phyloP scores from a whole-genome alignment of 2,797 vertebrate species.

The Iguana delicatissima region DNA sequence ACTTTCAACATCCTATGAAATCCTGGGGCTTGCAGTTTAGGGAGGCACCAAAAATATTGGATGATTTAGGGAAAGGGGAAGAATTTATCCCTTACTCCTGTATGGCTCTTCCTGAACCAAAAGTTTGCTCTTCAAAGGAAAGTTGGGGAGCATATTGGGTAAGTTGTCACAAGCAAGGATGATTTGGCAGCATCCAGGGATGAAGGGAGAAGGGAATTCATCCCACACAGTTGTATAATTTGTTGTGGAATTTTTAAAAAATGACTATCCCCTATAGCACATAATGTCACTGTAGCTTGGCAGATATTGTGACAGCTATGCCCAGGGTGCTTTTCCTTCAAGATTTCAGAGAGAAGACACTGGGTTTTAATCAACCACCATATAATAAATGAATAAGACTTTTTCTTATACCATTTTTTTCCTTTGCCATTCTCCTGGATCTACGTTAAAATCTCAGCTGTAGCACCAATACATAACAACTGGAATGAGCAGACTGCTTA shows the following conservation, averaged over 20 bases:
- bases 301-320: slow-evolving; percentile 33
- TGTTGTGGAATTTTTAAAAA: slow-evolving; percentile 34
- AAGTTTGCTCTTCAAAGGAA: slow-evolving; percentile 22
- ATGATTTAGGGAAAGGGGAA: neutral
- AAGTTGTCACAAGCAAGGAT: slow-evolving; percentile 24
- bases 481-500: neutral
- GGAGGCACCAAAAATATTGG: neutral
- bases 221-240: slow-evolving; percentile 16
- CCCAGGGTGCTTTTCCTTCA: slow-evolving; percentile 15
- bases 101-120: neutral
- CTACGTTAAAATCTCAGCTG: neutral
- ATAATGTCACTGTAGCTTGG: neutral
- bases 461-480: neutral
- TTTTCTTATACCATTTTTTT: slow-evolving; percentile 8
- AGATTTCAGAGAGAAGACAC: neutral
- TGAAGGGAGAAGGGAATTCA: neutral
- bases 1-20: no score
- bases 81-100: neutral
- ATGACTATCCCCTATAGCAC: neutral
- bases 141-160: slow-evolving; percentile 1
- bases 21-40: no score
- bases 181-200: slow-evolving; percentile 7
- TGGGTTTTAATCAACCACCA: neutral
- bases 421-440: neutral
- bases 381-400: neutral